Percentiles rank a stretch among this genome's conserved stretches.
Conservation (phyloP, 2,888 invertebrate genomes). For the Meliscaeva auricollis region DNA sequence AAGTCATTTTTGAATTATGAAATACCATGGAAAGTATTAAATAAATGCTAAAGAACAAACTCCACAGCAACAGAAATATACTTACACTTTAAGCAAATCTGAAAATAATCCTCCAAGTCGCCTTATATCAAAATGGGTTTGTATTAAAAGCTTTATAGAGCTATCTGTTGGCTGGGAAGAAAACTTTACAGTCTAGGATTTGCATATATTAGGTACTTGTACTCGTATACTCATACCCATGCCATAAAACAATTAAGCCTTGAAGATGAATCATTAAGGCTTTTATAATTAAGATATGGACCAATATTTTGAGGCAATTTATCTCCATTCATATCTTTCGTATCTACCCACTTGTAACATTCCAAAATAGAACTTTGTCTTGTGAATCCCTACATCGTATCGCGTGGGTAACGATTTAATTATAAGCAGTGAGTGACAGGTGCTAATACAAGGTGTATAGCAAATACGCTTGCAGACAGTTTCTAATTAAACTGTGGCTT, state of each 20-base stretch:
- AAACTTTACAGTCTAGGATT: neutral
- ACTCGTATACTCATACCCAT: no score
- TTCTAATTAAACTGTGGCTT: neutral
- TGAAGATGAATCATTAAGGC: neutral
- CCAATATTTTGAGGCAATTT: neutral
- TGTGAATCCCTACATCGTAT: neutral
- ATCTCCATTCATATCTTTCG: neutral
- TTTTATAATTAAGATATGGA: neutral
- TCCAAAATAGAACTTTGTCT: neutral
- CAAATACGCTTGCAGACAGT: neutral
- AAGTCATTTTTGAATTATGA: no score
- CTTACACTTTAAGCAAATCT: no score
- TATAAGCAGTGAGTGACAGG: neutral
- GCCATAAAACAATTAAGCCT: neutral
- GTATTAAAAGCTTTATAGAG: no score
- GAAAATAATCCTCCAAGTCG: no score
- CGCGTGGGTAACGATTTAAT: neutral
- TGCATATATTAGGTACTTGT: neutral
- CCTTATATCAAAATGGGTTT: no score
- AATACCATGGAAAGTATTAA: no score
- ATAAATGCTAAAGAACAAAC: no score
- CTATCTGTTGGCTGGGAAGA: no score
- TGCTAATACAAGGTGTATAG: neutral
- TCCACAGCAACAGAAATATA: no score
- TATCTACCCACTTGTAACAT: neutral